These are phyloP conservation scores for Bombus fervidus DNA, from an alignment of 1,140 invertebrate genomes.

Conservation along the genomic window DNA sequence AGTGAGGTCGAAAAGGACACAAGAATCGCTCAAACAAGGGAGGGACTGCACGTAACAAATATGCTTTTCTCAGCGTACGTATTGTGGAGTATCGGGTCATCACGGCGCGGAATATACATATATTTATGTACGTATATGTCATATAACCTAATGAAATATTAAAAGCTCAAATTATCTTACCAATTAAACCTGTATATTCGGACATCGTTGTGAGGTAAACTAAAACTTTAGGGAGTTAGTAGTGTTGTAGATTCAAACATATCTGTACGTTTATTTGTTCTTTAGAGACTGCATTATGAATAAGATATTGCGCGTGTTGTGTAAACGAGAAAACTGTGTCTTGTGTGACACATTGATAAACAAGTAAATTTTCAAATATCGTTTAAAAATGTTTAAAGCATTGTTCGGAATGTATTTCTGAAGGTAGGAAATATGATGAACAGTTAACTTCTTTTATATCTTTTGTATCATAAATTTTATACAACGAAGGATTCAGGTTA, in stretches of 20 bases:
- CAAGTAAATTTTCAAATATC: neutral
- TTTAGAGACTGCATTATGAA: neutral
- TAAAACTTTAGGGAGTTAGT: neutral
- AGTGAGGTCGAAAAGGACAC: no score
- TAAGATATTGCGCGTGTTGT: neutral
- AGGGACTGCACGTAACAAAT: no score
- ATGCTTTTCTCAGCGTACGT: no score
- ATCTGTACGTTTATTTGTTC: slow-evolving; percentile 14
- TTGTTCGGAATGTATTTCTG: no score
- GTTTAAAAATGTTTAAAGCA: no score
- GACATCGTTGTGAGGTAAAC: neutral
- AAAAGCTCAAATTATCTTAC: neutral
- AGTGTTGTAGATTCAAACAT: neutral
- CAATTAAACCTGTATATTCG: slow-evolving; percentile 39
- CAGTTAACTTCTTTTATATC: no score
- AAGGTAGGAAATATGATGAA: no score
- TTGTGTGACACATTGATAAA: neutral
- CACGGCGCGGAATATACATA: neutral
- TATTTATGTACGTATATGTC: no score
- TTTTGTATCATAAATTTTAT: no score
- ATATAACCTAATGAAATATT: slow-evolving; percentile 1
- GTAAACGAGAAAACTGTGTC: neutral
- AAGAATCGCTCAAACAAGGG: no score
- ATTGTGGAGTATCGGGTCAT: no score
- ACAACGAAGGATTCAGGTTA: no score